These are phyloP conservation scores for Sylvia atricapilla DNA, from an alignment of 2,113 vertebrate genomes.

Conservation along the genomic window DNA sequence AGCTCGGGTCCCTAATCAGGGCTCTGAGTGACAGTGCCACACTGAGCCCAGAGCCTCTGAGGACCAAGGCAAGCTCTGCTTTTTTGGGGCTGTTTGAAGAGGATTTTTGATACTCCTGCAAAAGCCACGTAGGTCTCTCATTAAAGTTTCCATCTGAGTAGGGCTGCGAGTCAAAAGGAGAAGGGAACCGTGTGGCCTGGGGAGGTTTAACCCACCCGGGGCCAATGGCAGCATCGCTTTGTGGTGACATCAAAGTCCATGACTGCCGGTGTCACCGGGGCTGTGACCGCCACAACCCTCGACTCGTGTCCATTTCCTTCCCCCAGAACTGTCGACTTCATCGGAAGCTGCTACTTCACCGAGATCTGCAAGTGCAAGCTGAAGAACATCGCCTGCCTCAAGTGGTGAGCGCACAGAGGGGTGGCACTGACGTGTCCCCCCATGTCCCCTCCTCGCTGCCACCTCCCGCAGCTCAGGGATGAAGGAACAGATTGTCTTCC, in stretches of 20 bases:
- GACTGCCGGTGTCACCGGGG: accelerated
- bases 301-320: background rate
- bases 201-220: background rate
- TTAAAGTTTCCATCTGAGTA: background rate
- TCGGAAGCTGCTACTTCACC: constrained; percentile 92
- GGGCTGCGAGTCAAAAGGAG: background rate
- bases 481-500: background rate
- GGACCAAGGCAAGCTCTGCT: accelerated
- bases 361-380: constrained; percentile 94
- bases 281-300: accelerated
- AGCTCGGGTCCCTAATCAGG: accelerated
- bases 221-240: accelerated
- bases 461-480: background rate
- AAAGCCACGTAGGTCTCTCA: accelerated
- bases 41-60: accelerated
- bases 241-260: no score
- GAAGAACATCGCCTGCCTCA: constrained; percentile 93
- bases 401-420: constrained; percentile 79
- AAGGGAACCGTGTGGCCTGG: background rate
- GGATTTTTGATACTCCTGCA: accelerated
- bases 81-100: background rate
- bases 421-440: accelerated
- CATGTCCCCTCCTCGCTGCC: accelerated
- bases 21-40: background rate
- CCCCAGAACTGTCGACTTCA: constrained; percentile 90